phyloP scores from a whole-genome alignment of 1,140 invertebrate species.

The Drosophila novamexicana region DNA sequence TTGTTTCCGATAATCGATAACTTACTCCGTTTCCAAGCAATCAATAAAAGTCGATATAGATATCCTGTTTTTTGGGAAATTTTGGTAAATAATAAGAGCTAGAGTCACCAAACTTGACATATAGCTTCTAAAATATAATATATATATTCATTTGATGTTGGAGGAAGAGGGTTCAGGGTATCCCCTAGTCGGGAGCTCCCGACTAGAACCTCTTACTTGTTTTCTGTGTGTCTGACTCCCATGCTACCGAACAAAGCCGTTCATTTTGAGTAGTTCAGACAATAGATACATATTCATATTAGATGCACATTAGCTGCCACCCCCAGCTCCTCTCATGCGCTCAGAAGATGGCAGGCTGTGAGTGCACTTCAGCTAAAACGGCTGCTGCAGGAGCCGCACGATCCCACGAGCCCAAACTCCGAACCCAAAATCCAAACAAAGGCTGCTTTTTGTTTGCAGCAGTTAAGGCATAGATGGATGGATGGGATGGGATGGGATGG shows the following conservation, averaged over 20 bases:
- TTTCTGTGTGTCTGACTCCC: constrained; percentile 20
- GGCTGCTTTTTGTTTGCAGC: constrained; percentile 44
- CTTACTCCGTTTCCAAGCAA: too few relatives aligned
- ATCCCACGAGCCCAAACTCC: constrained; percentile 7
- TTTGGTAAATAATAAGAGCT: too few relatives aligned
- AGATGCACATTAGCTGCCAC: constrained; percentile 62
- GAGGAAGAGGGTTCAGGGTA: too few relatives aligned
- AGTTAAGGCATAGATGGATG: constrained; percentile 45
- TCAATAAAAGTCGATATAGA: too few relatives aligned
- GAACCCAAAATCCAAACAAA: constrained; percentile 35
- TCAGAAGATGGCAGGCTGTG: constrained; percentile 17
- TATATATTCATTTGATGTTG: too few relatives aligned
- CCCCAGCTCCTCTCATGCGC: constrained; percentile 37
- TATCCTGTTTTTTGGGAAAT: too few relatives aligned
- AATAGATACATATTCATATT: constrained; percentile 60
- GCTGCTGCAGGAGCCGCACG: constrained; percentile 30
- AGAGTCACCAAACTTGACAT: too few relatives aligned
- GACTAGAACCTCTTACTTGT: too few relatives aligned
- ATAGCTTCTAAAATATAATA: too few relatives aligned
- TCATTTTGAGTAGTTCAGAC: constrained; percentile 43
- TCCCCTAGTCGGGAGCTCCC: too few relatives aligned
- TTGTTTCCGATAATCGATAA: too few relatives aligned
- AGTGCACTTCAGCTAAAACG: constrained; percentile 25
- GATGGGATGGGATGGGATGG: not conserved
- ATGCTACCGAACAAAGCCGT: constrained; percentile 39